Evolutionary conservation across 2,113 vertebrate genomes (phyloP).

Genomic region (Picathartes gymnocephalus): DNA sequence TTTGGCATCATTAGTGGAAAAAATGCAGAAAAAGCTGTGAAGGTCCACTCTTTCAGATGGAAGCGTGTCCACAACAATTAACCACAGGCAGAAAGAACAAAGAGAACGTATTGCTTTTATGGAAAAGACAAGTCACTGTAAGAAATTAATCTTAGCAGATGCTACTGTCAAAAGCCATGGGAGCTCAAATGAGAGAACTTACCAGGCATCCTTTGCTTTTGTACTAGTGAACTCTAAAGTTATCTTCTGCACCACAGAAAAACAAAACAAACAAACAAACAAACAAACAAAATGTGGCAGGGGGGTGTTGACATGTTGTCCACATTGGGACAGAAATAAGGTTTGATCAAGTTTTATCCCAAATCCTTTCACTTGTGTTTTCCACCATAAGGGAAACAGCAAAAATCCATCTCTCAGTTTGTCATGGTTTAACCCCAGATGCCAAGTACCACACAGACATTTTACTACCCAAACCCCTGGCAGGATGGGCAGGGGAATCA

Average conservation of each 20-base stretch:
- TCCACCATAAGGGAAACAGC: neutral
- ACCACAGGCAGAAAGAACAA: neutral
- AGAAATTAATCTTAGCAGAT: neutral
- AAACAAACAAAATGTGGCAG: rapidly evolving
- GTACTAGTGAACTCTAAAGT: neutral
- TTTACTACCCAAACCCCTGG: neutral
- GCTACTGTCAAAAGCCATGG: neutral
- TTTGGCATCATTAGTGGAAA: neutral
- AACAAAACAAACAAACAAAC: neutral
- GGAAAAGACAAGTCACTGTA: neutral
- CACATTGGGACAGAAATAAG: neutral
- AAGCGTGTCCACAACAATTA: neutral
- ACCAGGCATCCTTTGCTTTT: neutral
- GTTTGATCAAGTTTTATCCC: neutral
- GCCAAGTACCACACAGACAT: neutral
- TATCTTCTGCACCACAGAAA: neutral
- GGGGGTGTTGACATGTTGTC: neutral
- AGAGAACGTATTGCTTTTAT: neutral
- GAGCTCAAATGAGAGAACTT: neutral
- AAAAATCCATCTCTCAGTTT: neutral
- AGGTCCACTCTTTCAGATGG: neutral
- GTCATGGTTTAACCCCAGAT: neutral
- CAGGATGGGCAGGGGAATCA: rapidly evolving
- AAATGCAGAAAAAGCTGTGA: rapidly evolving
- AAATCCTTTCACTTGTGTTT: neutral